Evolutionary conservation across 2,113 vertebrate species (phyloP).

Genomic region (Caranx ignobilis): DNA sequence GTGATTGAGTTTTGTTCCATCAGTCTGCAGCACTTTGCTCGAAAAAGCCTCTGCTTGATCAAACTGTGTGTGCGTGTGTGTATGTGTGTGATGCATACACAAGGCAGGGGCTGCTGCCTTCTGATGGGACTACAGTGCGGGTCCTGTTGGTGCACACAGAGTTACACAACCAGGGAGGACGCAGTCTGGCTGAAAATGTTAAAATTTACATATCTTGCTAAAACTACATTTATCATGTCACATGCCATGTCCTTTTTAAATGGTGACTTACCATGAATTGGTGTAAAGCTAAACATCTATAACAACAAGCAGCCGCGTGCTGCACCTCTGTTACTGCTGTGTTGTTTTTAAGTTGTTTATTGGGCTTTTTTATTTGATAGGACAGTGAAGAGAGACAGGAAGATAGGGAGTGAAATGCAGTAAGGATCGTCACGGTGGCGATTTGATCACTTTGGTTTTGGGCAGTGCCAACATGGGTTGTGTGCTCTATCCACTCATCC

Average conservation of each 20-base stretch:
- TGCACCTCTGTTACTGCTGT: too few relatives aligned
- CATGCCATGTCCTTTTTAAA: neutral
- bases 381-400: too few relatives aligned
- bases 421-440: too few relatives aligned
- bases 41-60: slow-evolving; percentile 4
- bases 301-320: too few relatives aligned
- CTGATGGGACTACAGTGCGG: neutral
- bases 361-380: too few relatives aligned
- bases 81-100: slow-evolving; percentile 1
- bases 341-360: too few relatives aligned
- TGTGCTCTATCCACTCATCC: too few relatives aligned
- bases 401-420: too few relatives aligned
- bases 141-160: neutral
- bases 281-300: neutral
- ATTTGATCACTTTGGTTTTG: too few relatives aligned
- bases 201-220: neutral
- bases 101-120: neutral
- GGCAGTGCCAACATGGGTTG: too few relatives aligned
- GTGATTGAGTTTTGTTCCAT: slow-evolving; percentile 42
- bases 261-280: neutral
- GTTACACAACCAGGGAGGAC: neutral
- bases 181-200: neutral
- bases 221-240: neutral
- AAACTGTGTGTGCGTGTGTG: neutral
- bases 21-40: slow-evolving; percentile 23